Evolutionary conservation across 2,797 vertebrate genomes (phyloP), one percentile per base, ranked within the genome.

Genomic region (Brachyrhaphis roseni): DNA sequence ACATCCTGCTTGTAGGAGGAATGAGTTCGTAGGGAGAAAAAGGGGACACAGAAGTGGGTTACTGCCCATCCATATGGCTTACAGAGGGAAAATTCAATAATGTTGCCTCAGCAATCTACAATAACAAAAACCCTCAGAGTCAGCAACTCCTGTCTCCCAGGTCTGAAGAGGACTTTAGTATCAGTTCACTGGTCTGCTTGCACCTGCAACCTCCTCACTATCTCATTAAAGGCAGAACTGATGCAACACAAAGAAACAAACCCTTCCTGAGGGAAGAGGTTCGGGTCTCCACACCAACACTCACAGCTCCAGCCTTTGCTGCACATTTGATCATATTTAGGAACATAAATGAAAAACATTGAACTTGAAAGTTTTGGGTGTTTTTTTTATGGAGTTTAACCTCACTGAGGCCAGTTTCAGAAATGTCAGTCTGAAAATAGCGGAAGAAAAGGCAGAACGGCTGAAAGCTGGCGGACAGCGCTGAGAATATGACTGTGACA

Each of bases 31-130:
- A 15, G 68, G 23, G 41, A 71, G 66, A 23, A 34, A 6, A 36
- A 6, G 20, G 43, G 15, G 64, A 20, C 49, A 7, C 26, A 36
- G 20, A 51, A 23, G 46, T 57, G 39, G 74, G 74, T 43, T 57
- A n/a, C 73, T 41, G 57, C 62, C 66, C 82, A 82, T 90, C 89
- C 82, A 81, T 82, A 88, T 73, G 88, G 86, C 89, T 92, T 89
- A 85, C 86, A 78, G 86, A 83, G 73, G 86, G 88, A 93, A 71
- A 90, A 92, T 90, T 92, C 93, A 93, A 93, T 94, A 93, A 90
- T 15, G 72, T 68, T 70, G 88, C 71, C 81, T 91, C 92, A 93
- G 93, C 90, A 92, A 81, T 88, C 90, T 43, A 77, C 85, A 85
- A 79, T 80, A 81, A 79, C 59, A 82, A 49, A 89, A 92, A 92